Conservation (phyloP, 2,797 vertebrate species). For the Myotis vivesi region DNA sequence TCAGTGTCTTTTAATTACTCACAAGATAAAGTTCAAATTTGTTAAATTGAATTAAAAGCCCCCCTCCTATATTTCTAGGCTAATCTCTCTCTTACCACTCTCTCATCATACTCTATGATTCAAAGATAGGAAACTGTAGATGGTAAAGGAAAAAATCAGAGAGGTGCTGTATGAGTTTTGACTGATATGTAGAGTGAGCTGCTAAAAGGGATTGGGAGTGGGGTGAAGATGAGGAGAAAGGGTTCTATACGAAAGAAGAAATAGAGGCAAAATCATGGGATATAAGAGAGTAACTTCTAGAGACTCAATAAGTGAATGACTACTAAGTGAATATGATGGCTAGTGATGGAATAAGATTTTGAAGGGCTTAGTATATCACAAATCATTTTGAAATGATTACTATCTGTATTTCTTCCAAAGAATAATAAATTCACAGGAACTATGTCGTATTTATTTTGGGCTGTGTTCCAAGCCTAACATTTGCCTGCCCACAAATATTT, state of each 20-base stretch:
- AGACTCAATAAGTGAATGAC: background rate
- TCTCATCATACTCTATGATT: background rate
- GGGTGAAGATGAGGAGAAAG: background rate
- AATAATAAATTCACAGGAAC: background rate
- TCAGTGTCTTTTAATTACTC: background rate
- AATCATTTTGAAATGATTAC: background rate
- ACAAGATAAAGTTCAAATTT: background rate
- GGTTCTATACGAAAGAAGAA: background rate
- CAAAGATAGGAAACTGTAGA: background rate
- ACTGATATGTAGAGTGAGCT: background rate
- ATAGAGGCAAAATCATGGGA: background rate
- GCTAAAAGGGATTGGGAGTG: background rate
- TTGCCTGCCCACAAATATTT: background rate
- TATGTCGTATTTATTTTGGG: background rate
- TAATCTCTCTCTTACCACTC: background rate
- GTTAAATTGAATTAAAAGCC: background rate
- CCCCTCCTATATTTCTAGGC: background rate
- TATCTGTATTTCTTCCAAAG: background rate
- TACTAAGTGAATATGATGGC: background rate
- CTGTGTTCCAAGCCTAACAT: background rate
- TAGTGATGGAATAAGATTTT: background rate
- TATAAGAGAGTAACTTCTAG: background rate
- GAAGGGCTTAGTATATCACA: background rate
- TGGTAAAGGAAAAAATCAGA: background rate
- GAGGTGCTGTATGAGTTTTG: background rate